Conservation (phyloP, 1,140 invertebrate genomes). For the Ooceraea biroi region DNA sequence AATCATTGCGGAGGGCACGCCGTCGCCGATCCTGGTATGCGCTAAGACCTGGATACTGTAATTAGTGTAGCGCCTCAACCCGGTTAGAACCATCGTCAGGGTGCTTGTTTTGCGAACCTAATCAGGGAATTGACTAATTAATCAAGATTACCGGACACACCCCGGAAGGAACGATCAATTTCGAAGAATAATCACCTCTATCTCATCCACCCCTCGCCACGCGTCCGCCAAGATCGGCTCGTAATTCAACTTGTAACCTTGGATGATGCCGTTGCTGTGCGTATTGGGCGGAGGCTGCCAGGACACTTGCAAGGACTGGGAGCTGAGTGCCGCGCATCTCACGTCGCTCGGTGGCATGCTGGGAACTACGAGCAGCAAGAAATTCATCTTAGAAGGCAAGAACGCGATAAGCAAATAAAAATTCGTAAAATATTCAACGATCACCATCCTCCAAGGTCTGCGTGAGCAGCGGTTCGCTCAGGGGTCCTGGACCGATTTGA, state of each 20-base stretch:
- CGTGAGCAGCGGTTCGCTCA: constrained; percentile 90
- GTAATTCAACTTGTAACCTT: constrained; percentile 93
- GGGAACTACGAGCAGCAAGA: constrained; percentile 87
- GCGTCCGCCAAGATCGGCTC: constrained; percentile 89
- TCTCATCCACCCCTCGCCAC: constrained; percentile 87
- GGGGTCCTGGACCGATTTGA: constrained; percentile 92
- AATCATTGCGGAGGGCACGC: constrained; percentile 89
- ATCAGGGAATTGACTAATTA: constrained; percentile 1
- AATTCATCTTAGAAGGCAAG: background rate
- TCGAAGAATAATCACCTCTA: constrained; percentile 86
- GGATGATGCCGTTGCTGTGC: constrained; percentile 92
- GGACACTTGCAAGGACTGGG: constrained; percentile 92
- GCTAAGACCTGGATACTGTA: constrained; percentile 95
- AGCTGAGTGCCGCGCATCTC: constrained; percentile 90
- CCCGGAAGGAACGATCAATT: constrained; percentile 33
- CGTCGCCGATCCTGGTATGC: constrained; percentile 93
- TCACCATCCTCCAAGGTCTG: constrained; percentile 94
- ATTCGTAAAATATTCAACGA: constrained; percentile 55
- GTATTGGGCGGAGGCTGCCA: constrained; percentile 94
- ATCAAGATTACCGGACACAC: constrained; percentile 12
- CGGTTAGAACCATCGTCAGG: constrained; percentile 89
- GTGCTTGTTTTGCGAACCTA: constrained; percentile 89
- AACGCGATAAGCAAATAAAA: background rate
- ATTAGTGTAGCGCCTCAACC: constrained; percentile 92
- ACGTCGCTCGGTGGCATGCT: constrained; percentile 91